Evolutionary conservation across 2,797 vertebrate species (phyloP), one percentile per base, ranked within the genome.

Genomic region (Zalophus californianus): DNA sequence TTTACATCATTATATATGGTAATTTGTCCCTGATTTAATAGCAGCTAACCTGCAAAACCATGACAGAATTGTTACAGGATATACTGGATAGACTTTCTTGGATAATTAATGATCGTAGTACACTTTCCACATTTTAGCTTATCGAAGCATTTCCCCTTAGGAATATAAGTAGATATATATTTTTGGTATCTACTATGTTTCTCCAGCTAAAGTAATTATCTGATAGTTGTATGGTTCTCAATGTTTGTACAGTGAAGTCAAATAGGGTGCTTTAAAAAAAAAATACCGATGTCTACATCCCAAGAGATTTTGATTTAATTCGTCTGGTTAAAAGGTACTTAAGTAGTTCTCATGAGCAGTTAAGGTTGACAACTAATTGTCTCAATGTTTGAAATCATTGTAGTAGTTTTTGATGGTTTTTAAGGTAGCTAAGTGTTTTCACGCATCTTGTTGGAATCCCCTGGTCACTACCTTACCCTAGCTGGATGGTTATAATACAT

Each of bases 351-450:
- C 27, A 56, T 66, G 16, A 89, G 48, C 25, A 79, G 41, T 78
- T 62, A 58, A 41, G 14, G 12, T 80, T 95, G 32, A 89, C 38
- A 38, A 25, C 44, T 88, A 32, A 48, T 58, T 9, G 10, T 50
- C 38, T 58, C 70, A 89, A 41, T 60, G 25, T 89, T 94, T 38
- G 13, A 85, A 78, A 84, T 94, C 29, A 94, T 75, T 72, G n/a
- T 77, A 21, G n/a, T 83, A 29, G 35, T 87, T 13, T 82, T 87
- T 87, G 50, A 32, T 91, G 29, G 21, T 25, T 64, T 86, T 89
- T 70, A 58, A 54, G 20, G 73, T 93, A 23, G 18, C 21, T 38
- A 60, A 44, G 27, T 80, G 68, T 83, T 93, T 68, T 90, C 29
- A 25, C 52, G 9, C 15, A 27, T 44, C 3, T 78, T 82, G 48